These are phyloP conservation scores for Apotomis capreana DNA, from an alignment of 2,888 invertebrate species.

Conservation along the genomic window DNA sequence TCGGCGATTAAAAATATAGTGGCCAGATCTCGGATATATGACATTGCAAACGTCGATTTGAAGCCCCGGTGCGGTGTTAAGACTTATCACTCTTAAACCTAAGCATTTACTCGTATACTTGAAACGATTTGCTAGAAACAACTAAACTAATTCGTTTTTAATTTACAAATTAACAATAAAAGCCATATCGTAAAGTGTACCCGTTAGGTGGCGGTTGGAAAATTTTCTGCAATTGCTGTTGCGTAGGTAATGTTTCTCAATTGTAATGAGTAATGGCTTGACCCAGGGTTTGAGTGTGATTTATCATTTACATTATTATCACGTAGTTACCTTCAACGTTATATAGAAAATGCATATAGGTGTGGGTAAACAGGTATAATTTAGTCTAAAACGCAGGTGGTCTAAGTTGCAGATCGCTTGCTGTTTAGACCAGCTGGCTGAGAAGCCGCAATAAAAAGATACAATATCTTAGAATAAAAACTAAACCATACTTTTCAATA, in stretches of 20 bases:
- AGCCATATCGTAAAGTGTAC: neutral
- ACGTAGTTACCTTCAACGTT: neutral
- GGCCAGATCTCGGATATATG: no score
- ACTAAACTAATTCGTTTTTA: neutral
- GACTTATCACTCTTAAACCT: neutral
- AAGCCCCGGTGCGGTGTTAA: no score
- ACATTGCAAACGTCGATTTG: no score
- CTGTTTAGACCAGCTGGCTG: no score
- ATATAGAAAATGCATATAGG: neutral
- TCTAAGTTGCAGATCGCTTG: no score
- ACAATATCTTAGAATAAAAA: no score
- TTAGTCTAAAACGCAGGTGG: no score
- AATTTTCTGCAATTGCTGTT: neutral
- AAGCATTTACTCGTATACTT: neutral
- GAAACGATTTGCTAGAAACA: neutral
- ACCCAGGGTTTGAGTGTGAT: slow-evolving; percentile 34
- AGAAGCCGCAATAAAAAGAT: no score
- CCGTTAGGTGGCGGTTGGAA: neutral
- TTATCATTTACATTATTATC: slow-evolving; percentile 34
- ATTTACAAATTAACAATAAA: neutral
- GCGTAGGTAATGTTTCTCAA: slow-evolving; percentile 7
- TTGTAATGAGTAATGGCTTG: slow-evolving; percentile 12
- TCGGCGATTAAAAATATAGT: no score
- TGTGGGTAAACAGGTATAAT: neutral
- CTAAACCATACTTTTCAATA: no score